Evolutionary conservation across 2,113 vertebrate species (phyloP).

Genomic region (Heteronetta atricapilla): DNA sequence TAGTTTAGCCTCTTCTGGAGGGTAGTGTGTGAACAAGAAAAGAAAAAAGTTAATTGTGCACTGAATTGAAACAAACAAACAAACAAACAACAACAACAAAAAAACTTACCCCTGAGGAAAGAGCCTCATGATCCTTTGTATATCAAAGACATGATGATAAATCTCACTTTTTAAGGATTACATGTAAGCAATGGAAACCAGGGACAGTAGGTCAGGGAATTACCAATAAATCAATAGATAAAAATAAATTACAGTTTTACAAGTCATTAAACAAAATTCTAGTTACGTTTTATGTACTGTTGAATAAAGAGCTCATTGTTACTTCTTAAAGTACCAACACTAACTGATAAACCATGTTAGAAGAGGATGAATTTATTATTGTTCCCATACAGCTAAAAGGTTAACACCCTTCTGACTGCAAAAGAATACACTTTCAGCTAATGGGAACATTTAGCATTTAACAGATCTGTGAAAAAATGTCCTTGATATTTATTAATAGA

Average conservation of each 20-base stretch:
- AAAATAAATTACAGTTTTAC: slow-evolving; percentile 40
- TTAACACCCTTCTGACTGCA: slow-evolving; percentile 40
- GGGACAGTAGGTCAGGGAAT: slow-evolving; percentile 13
- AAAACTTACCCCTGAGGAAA: neutral
- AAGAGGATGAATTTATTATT: slow-evolving; percentile 67
- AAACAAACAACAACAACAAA: too few species aligned
- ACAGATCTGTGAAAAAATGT: slow-evolving; percentile 23
- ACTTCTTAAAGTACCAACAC: slow-evolving; percentile 56
- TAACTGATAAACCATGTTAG: slow-evolving; percentile 51
- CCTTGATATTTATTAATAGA: slow-evolving; percentile 55
- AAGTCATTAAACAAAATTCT: slow-evolving; percentile 76
- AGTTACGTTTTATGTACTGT: slow-evolving; percentile 73
- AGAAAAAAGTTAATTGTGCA: neutral
- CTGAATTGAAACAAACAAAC: neutral
- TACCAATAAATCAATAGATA: neutral
- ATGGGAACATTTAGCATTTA: slow-evolving; percentile 35
- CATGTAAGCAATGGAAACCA: neutral
- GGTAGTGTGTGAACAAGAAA: neutral
- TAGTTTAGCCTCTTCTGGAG: neutral
- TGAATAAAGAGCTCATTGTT: slow-evolving; percentile 65
- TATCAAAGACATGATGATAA: slow-evolving; percentile 34
- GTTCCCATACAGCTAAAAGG: slow-evolving; percentile 47
- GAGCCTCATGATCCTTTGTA: neutral
- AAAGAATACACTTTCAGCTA: slow-evolving; percentile 40
- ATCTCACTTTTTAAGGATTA: slow-evolving; percentile 45